phyloP scores from a whole-genome alignment of 2,888 invertebrate species.

The Cremastinae sp. region DNA sequence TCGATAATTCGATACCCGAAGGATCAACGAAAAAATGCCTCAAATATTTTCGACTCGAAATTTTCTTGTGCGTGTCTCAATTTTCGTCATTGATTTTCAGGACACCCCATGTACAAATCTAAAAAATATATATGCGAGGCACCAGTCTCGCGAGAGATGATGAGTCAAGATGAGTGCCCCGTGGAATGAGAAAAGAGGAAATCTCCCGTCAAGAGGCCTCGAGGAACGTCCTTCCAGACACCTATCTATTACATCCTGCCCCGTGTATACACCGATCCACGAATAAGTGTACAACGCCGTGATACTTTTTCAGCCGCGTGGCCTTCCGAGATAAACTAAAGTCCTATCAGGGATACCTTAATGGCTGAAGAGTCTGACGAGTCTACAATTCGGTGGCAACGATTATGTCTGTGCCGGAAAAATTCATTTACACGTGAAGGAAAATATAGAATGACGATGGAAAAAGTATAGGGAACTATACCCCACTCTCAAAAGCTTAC shows the following conservation, averaged over 20 bases:
- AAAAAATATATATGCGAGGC: too few relatives aligned
- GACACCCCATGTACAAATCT: neutral
- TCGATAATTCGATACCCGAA: too few relatives aligned
- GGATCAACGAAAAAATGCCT: neutral
- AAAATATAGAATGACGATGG: neutral
- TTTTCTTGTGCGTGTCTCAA: neutral
- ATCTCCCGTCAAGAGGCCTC: conserved; percentile 34
- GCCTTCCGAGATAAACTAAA: conserved; percentile 74
- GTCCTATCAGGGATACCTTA: conserved; percentile 67
- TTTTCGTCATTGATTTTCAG: too few relatives aligned
- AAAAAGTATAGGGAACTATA: neutral
- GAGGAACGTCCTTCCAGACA: conserved; percentile 33
- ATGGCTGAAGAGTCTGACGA: conserved; percentile 31
- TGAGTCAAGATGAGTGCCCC: conserved; percentile 71
- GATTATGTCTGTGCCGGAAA: conserved; percentile 5
- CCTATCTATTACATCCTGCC: conserved; percentile 23
- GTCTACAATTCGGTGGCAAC: neutral
- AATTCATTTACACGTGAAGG: neutral
- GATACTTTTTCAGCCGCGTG: conserved; percentile 71
- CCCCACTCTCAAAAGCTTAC: conserved; percentile 39
- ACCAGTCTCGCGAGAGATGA: conserved; percentile 38
- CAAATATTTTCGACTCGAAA: neutral
- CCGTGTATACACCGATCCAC: conserved; percentile 4
- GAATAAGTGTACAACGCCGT: conserved; percentile 56
- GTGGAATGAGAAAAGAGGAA: conserved; percentile 48